Evolutionary conservation across 2,113 vertebrate genomes (phyloP).

Genomic region (Eidolon helvum): DNA sequence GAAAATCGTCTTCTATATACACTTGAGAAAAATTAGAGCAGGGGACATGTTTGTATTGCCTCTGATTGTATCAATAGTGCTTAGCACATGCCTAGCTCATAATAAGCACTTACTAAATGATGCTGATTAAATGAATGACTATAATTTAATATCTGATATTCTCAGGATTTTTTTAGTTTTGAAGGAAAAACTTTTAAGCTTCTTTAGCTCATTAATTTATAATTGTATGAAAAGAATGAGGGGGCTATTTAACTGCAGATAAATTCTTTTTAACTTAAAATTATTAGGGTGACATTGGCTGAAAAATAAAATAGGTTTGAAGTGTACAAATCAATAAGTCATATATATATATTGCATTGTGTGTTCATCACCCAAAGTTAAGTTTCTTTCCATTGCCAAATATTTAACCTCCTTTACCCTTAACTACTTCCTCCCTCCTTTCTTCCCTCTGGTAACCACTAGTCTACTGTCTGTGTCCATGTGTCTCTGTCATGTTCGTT

Average conservation of each 20-base stretch:
- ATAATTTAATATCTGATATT: not conserved
- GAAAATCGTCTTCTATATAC: not conserved
- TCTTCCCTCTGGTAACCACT: too few relatives aligned
- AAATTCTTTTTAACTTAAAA: too few relatives aligned
- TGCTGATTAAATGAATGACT: not conserved
- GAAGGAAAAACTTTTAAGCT: not conserved
- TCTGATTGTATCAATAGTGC: not conserved
- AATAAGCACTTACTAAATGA: not conserved
- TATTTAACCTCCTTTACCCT: too few relatives aligned
- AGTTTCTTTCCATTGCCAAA: too few relatives aligned
- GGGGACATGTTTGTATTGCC: not conserved
- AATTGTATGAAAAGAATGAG: not conserved
- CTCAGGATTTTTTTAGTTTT: not conserved
- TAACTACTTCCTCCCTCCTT: too few relatives aligned
- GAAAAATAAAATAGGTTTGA: too few relatives aligned
- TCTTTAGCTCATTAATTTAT: not conserved
- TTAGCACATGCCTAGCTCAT: not conserved
- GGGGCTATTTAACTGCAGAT: not conserved
- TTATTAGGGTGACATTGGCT: too few relatives aligned
- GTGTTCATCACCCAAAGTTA: too few relatives aligned
- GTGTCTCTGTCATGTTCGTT: too few relatives aligned
- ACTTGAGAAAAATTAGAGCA: not conserved
- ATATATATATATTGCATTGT: too few relatives aligned
- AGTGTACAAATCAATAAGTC: too few relatives aligned
- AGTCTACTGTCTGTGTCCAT: too few relatives aligned